A percentile compares a stretch with the other conserved stretches of the same genome.
Evolutionary conservation across 2,797 vertebrate species (phyloP).

Genomic region (Hippopotamyrus pictus): DNA sequence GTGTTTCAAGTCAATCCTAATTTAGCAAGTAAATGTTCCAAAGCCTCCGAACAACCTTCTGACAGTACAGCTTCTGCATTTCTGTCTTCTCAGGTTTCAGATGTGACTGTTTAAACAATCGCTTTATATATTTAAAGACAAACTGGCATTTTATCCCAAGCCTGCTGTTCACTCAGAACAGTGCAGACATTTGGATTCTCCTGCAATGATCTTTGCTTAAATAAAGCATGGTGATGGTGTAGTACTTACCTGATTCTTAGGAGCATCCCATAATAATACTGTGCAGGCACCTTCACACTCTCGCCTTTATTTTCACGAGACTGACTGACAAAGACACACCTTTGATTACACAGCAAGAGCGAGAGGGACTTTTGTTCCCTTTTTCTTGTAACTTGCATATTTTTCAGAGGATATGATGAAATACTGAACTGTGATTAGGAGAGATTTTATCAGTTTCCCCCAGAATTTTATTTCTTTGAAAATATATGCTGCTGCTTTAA

Average conservation of each 20-base stretch:
- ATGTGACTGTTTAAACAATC: not conserved
- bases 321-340: not conserved
- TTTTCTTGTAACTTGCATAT: not conserved
- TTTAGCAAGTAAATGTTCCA: not conserved
- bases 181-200: not conserved
- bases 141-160: not conserved
- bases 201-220: not conserved
- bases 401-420: not conserved
- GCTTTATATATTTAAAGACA: not conserved
- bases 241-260: not conserved
- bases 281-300: not conserved
- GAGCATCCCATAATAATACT: not conserved
- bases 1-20: not conserved
- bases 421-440: not conserved
- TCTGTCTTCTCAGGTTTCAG: not conserved
- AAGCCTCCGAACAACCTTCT: not conserved
- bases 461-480: not conserved
- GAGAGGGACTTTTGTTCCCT: not conserved
- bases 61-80: not conserved
- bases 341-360: not conserved
- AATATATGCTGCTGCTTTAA: not conserved
- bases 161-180: not conserved
- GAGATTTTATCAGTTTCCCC: not conserved
- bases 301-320: not conserved
- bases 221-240: not conserved